Base-by-base conservation (phyloP, 2,888 invertebrate species). In the Ecliptopera silaceata region DNA sequence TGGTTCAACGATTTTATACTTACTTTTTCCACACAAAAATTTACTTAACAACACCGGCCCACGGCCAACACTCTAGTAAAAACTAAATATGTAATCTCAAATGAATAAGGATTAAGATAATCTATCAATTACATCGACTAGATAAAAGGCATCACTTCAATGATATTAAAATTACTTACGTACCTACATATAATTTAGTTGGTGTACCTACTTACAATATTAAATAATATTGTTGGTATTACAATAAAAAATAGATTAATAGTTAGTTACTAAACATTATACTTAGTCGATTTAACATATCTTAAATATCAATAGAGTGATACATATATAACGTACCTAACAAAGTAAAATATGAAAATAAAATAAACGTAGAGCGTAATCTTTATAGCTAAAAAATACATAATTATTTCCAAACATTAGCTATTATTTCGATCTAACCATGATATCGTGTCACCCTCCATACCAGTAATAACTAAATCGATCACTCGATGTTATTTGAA, bases 41-140 rank as follows among this genome's bases (percentile, higher is more conserved):
- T 6, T 13, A 15, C 44, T 60, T 56, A 53, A 55, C 65, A 63
- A 60, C 61, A 75, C 79, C 81, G 77, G 77, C 82, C 72, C 57
- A 64, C 57, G 77, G 80, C 83, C 82, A 69, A 73, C 62, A 74
- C 70, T 69, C 63, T 73, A 67, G 75, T 68, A 58, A 71, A 88
- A 71, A 88, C 86, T 86, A 71, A 80, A 75, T 32, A n/a, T n/a
- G n/a, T n/a, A 31, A 49, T 68, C 42, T 72, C 53, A 64, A 63
- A 59, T 13, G 47, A 56, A 63, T 69, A 56, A 71, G 64, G 77
- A 84, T 84, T 80, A 75, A 60, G 67, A 69, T 77, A 80, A 72
- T 72, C 70, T 69, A 68, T 60, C 62, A 66, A 66, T 61, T 66
- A 70, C 58, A 65, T 72, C 72, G 56, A 56, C 68, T 54, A 63